Percentiles rank a stretch among this genome's conserved stretches.
Conservation (phyloP, 2,797 vertebrate genomes). For the Paratrypauchen microcephalus region DNA sequence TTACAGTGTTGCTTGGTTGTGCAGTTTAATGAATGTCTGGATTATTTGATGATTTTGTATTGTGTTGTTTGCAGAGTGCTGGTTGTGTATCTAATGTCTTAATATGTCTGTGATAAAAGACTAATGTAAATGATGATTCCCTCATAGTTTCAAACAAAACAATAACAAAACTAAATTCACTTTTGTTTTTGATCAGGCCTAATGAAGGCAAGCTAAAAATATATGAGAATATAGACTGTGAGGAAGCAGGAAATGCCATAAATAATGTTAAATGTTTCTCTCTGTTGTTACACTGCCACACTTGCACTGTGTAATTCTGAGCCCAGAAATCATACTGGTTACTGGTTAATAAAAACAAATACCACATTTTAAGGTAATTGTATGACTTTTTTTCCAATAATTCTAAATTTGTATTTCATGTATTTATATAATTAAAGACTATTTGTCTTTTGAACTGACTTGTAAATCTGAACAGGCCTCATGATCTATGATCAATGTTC, state of each 20-base stretch:
- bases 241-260: background rate
- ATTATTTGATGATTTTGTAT: constrained; percentile 77
- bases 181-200: constrained; percentile 37
- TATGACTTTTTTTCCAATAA: constrained; percentile 45
- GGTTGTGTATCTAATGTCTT: constrained; percentile 77
- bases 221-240: background rate
- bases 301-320: constrained; percentile 52
- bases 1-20: constrained; percentile 72
- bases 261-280: constrained; percentile 22
- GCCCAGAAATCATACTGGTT: constrained; percentile 33
- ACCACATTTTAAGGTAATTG: constrained; percentile 43
- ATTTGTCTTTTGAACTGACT: constrained; percentile 1
- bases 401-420: background rate
- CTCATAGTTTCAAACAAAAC: constrained; percentile 46
- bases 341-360: constrained; percentile 50
- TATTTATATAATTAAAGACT: background rate
- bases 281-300: constrained; percentile 53
- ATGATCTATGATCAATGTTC: constrained; percentile 9
- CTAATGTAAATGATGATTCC: constrained; percentile 57
- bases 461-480: background rate
- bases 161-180: constrained; percentile 22
- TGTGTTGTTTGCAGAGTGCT: constrained; percentile 74
- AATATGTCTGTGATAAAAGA: constrained; percentile 76
- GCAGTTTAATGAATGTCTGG: constrained; percentile 80
- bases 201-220: constrained; percentile 37